Evolutionary conservation across 2,888 invertebrate genomes (phyloP).

Genomic region (Lucinisca nassula): DNA sequence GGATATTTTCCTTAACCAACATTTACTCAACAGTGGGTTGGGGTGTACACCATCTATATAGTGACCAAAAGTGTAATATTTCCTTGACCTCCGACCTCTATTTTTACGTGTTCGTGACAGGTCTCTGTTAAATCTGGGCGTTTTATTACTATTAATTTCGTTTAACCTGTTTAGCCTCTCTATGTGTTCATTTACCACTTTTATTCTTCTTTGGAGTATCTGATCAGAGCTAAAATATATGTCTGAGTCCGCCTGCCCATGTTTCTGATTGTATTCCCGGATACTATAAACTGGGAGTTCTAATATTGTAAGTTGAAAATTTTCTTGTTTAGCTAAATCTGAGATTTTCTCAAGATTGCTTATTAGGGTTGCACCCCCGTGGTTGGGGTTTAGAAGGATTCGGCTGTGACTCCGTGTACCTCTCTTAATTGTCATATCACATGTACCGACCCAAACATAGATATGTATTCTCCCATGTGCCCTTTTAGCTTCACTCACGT

Average conservation of each 20-base stretch:
- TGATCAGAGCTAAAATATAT: neutral
- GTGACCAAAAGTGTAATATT: neutral
- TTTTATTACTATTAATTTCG: neutral
- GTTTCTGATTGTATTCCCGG: neutral
- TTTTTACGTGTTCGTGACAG: neutral
- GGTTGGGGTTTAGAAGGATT: neutral
- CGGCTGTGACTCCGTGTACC: neutral
- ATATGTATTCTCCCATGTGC: neutral
- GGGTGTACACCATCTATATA: neutral
- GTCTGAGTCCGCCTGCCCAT: neutral
- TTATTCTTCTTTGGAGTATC: neutral
- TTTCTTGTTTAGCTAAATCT: neutral
- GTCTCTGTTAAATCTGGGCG: neutral
- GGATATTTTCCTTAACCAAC: neutral
- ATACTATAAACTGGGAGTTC: neutral
- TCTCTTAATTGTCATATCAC: neutral
- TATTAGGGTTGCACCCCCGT: neutral
- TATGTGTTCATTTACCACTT: neutral
- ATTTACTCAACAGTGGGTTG: neutral
- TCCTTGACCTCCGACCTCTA: neutral
- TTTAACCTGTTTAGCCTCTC: neutral
- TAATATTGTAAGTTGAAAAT: neutral
- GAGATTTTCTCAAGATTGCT: neutral
- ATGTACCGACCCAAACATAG: neutral
- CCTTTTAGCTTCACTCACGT: neutral